Evolutionary conservation across 1,140 invertebrate species (phyloP), one percentile per base, ranked within the genome.

Genomic region (Pogonomyrmex barbatus): DNA sequence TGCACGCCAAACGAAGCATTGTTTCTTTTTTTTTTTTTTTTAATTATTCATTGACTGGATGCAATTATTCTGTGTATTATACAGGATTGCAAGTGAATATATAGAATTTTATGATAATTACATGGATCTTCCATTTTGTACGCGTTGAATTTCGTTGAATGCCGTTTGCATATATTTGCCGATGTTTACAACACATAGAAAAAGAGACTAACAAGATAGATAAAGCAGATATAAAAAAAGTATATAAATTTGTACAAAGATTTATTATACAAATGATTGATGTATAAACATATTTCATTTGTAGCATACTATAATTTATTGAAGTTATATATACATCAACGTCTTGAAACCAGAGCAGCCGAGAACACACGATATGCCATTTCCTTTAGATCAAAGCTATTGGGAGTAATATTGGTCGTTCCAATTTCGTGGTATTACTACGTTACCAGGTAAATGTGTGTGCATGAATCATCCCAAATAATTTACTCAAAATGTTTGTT

Each of bases 401-500:
- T 39, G 24, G 79, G 45, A 68, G 36, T 60, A 83, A 75, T 73
- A 83, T 81, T 75, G 68, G 54, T 75, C n/a, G 79, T 83, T 83
- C 39, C 68, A 83, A 83, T 83, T 83, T 75, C 79, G 47, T 45
- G 67, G 65, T 58, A 82, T 71, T 50, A 52, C 78, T 45, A 81
- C 58, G 52, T 70, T 79, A 68, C 52, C 56, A 6, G 5, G 52
- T n/a, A 82, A 82, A 58, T 36, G 79, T 9, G 67, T 17, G 67
- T 36, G 10, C 65, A 82, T 58, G 52, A 82, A 58, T 82, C 79
- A 58, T 73, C 17, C 10, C 30, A 47, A 58, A 73, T 82, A 60
- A 82, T 82, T 82, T 82, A n/a, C 67, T 52, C 52, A 33, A 71
- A 71, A 71, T 82, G 52, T 82, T 82, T 82, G 52, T 50, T n/a